Evolutionary conservation across 2,113 vertebrate species (phyloP).

Genomic region (Balaeniceps rex): DNA sequence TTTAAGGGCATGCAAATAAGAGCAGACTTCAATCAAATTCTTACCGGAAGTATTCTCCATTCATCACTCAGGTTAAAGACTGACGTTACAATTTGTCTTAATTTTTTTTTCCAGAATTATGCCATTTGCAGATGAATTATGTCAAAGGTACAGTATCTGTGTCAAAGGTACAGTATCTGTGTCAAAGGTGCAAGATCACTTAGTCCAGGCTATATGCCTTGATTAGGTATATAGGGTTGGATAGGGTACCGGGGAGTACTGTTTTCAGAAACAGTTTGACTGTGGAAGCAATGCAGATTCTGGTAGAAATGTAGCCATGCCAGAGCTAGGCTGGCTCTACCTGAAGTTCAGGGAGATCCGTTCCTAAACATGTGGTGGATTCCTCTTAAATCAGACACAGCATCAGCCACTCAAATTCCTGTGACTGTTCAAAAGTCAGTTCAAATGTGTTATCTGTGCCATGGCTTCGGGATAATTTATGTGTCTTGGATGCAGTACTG

Average conservation of each 20-base stretch:
- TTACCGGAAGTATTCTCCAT: neutral
- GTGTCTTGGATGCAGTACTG: neutral
- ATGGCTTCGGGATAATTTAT: neutral
- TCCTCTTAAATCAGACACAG: neutral
- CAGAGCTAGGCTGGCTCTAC: neutral
- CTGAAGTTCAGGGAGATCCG: neutral
- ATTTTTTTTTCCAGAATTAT: neutral
- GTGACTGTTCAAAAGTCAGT: neutral
- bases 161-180: neutral
- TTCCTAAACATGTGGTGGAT: neutral
- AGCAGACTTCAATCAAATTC: neutral
- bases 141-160: neutral
- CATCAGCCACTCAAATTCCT: neutral
- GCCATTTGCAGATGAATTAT: neutral
- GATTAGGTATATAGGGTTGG: neutral
- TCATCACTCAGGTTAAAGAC: neutral
- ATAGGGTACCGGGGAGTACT: neutral
- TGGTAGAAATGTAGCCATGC: neutral
- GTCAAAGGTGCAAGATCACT: neutral
- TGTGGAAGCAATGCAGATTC: neutral
- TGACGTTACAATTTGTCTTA: neutral
- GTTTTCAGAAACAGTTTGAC: neutral
- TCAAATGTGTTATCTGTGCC: neutral
- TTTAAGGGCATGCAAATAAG: neutral
- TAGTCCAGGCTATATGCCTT: neutral